A percentile compares a stretch with the other conserved stretches of the same genome.
These are phyloP conservation scores for Varanus komodoensis DNA, from an alignment of 2,113 vertebrate species.

Conservation along the genomic window DNA sequence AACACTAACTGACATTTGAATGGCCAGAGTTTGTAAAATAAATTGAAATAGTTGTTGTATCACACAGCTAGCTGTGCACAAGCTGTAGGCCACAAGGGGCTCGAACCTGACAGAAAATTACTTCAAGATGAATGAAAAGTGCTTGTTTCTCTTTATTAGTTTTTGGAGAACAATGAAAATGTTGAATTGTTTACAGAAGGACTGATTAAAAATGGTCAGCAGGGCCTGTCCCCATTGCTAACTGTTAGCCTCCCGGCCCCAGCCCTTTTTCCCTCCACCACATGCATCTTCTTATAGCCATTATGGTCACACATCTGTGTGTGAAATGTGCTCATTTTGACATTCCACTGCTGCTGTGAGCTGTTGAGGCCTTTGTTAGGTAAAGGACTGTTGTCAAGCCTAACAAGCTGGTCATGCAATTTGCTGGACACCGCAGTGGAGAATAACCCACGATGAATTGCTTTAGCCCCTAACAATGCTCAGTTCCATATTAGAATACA, in stretches of 20 bases:
- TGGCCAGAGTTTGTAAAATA: slow-evolving; percentile 87
- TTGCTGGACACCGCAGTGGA: slow-evolving; percentile 76
- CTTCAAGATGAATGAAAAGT: slow-evolving; percentile 88
- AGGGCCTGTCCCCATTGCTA: slow-evolving; percentile 78
- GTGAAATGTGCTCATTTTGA: slow-evolving; percentile 96
- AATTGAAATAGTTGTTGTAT: slow-evolving; percentile 86
- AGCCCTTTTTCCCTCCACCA: slow-evolving; percentile 65
- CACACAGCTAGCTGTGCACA: slow-evolving; percentile 81
- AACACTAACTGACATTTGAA: slow-evolving; percentile 86
- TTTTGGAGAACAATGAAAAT: slow-evolving; percentile 88
- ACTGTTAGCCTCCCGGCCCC: slow-evolving; percentile 75
- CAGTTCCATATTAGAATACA: slow-evolving; percentile 66
- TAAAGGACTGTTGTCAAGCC: slow-evolving; percentile 88
- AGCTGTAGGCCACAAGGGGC: slow-evolving; percentile 81
- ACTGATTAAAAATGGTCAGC: slow-evolving; percentile 86
- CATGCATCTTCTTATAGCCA: slow-evolving; percentile 87
- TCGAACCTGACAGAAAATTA: slow-evolving; percentile 85
- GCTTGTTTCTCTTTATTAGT: slow-evolving; percentile 88
- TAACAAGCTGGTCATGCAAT: slow-evolving; percentile 87
- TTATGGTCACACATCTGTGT: slow-evolving; percentile 94
- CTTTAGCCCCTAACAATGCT: slow-evolving; percentile 66
- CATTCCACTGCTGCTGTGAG: slow-evolving; percentile 88
- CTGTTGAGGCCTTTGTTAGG: slow-evolving; percentile 90
- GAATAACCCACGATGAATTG: slow-evolving; percentile 74
- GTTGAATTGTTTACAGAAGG: slow-evolving; percentile 86